Conservation (phyloP, 2,888 invertebrate species). For the Sceliomorpha sp. region DNA sequence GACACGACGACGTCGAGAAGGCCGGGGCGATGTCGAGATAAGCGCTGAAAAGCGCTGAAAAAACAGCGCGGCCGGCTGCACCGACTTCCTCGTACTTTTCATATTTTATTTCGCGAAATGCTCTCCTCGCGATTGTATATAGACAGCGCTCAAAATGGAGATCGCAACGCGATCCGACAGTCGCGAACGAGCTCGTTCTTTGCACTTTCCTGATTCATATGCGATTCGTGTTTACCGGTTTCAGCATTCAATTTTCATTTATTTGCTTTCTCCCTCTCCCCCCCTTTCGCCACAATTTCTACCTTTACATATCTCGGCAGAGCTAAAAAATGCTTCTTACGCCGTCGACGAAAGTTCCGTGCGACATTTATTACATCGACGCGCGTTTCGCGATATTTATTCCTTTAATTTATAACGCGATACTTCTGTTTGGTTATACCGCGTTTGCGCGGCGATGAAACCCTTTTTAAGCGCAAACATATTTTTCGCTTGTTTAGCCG, state of each 20-base stretch:
- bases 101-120: conserved; percentile 55
- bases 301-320: conserved; percentile 9
- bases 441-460: too few relatives aligned
- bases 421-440: too few relatives aligned
- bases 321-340: conserved; percentile 21
- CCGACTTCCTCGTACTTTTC: conserved; percentile 20
- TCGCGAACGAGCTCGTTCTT: conserved; percentile 31
- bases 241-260: conserved; percentile 55
- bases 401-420: too few relatives aligned
- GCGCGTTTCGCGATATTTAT: too few relatives aligned
- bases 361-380: too few relatives aligned
- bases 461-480: too few relatives aligned
- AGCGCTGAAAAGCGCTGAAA: conserved; percentile 52
- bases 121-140: conserved; percentile 44
- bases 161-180: conserved; percentile 50
- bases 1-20: conserved; percentile 21
- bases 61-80: conserved; percentile 33
- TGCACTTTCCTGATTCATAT: conserved; percentile 54
- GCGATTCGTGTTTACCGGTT: conserved; percentile 55
- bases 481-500: too few relatives aligned
- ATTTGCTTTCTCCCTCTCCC: conserved; percentile 35
- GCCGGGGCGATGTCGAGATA: conserved; percentile 50
- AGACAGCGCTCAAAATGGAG: conserved; percentile 50
- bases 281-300: conserved; percentile 3
- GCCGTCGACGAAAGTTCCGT: conserved; percentile 1